phyloP scores from a whole-genome alignment of 2,888 invertebrate species.

The Pristionchus mayeri region DNA sequence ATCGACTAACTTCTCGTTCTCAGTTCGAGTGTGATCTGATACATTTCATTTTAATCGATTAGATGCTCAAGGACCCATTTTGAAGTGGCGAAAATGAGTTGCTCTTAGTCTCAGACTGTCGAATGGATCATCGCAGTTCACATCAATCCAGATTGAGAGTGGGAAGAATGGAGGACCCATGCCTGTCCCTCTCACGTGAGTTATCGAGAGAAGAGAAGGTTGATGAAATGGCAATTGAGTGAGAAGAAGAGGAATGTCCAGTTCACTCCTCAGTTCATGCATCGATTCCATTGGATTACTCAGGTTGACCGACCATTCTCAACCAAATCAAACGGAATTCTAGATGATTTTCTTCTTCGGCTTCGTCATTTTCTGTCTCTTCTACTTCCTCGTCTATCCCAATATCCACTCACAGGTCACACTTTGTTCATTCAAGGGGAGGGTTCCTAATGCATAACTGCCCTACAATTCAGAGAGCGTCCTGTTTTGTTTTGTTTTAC shows the following conservation, averaged over 20 bases:
- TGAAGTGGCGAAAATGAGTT: not conserved
- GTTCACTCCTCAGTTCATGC: constrained; percentile 67
- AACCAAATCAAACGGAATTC: not conserved
- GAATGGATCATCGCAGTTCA: constrained; percentile 51
- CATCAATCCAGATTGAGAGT: constrained; percentile 56
- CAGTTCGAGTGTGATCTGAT: not conserved
- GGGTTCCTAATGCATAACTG: too few relatives aligned
- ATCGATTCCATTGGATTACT: constrained; percentile 75
- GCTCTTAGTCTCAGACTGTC: constrained; percentile 22
- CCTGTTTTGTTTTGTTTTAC: too few relatives aligned
- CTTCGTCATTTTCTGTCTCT: constrained; percentile 73
- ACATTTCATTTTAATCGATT: too few relatives aligned
- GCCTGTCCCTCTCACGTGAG: constrained; percentile 8
- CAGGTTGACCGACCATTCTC: constrained; percentile 62
- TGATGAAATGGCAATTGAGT: not conserved
- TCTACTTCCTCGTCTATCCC: constrained; percentile 75
- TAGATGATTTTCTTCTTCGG: constrained; percentile 75
- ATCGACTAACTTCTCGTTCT: not conserved
- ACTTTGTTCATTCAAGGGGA: too few relatives aligned
- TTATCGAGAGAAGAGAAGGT: too few relatives aligned
- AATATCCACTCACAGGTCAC: constrained; percentile 61
- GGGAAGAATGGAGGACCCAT: constrained; percentile 45
- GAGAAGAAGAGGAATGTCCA: constrained; percentile 51
- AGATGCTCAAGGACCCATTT: not conserved
- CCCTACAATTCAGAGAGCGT: too few relatives aligned